Evolutionary conservation across 2,888 invertebrate genomes (phyloP).

Genomic region (Leptopilina myrica): DNA sequence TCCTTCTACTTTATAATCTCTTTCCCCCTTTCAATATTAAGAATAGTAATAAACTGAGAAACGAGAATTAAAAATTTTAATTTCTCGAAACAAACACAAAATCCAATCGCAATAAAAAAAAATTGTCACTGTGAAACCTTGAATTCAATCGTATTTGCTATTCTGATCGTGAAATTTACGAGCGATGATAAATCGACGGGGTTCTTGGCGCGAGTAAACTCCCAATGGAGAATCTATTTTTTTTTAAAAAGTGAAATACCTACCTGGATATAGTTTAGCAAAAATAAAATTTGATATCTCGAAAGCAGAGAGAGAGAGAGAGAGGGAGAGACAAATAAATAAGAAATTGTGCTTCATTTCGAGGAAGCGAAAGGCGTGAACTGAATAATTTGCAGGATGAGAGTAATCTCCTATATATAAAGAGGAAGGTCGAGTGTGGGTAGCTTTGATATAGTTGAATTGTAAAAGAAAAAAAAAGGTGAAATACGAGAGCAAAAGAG

Average conservation of each 20-base stretch:
- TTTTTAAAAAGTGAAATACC: background rate
- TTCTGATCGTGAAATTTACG: constrained; percentile 27
- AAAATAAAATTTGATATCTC: background rate
- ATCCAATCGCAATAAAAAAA: background rate
- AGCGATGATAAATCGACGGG: constrained; percentile 36
- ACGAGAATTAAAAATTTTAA: too few species aligned
- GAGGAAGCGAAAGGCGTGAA: constrained; percentile 37
- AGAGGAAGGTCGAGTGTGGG: constrained; percentile 16
- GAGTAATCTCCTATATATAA: constrained; percentile 1
- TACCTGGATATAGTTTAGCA: background rate
- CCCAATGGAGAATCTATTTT: background rate
- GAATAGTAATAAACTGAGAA: too few species aligned
- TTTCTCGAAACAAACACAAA: too few species aligned
- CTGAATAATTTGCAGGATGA: constrained; percentile 30
- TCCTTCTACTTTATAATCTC: too few species aligned
- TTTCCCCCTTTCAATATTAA: too few species aligned
- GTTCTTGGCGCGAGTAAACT: constrained; percentile 14
- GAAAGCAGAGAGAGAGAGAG: background rate
- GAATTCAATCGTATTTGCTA: background rate
- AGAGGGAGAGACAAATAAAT: constrained; percentile 2
- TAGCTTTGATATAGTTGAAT: constrained; percentile 20
- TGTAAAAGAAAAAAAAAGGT: constrained; percentile 42
- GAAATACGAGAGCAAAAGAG: constrained; percentile 48
- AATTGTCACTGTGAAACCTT: background rate
- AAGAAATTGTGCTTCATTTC: constrained; percentile 16